Base-by-base conservation (phyloP, 1,140 invertebrate genomes). In the Anastrepha ludens region DNA sequence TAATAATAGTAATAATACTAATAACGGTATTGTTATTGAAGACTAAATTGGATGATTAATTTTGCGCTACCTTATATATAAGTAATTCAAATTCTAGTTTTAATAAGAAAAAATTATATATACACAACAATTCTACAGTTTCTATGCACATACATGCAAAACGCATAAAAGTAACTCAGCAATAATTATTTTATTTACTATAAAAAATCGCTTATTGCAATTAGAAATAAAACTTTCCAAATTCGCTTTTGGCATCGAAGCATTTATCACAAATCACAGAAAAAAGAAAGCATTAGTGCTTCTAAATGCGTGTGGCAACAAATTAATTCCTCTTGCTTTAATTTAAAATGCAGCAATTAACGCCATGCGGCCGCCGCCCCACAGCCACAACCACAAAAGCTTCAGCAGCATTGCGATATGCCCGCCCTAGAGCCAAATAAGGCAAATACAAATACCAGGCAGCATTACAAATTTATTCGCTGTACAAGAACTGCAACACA, bases 301-400 rank as follows among this genome's bases (percentile, higher is more conserved):
- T 11, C 17, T 74, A 13, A 44, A 47, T 74, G 67, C 67, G 67
- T 74, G 67, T 74, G 67, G 67, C 67, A 74, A 74, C 39, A 74
- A 41, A 47, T 74, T 74, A 74, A 74, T 74, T 74, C 44, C 41
- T 44, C 17, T 39, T 47, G 67, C 41, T 17, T 74, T 17, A 44
- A 47, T 44, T 74, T 74, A 74, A 74, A 74, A 74, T 44, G 44
- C 58, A 58, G 17, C n/a, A 85, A 85, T 85, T 85, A 85, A 41
- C 81, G 39, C 81, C 41, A 17, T 62, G 67, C 67, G 39, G 67
- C 41, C 39, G 17, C 39, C 39, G 39, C 11, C 7, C 15, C 20
- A 20, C n/a, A 65, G 41, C 41, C 44, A 74, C 39, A 74, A n/a
- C 67, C 39, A 74, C 41, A 5, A 15, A 41, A 1, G 41, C 67